phyloP scores from a whole-genome alignment of 2,888 invertebrate species.

The Nasonovia ribisnigri region DNA sequence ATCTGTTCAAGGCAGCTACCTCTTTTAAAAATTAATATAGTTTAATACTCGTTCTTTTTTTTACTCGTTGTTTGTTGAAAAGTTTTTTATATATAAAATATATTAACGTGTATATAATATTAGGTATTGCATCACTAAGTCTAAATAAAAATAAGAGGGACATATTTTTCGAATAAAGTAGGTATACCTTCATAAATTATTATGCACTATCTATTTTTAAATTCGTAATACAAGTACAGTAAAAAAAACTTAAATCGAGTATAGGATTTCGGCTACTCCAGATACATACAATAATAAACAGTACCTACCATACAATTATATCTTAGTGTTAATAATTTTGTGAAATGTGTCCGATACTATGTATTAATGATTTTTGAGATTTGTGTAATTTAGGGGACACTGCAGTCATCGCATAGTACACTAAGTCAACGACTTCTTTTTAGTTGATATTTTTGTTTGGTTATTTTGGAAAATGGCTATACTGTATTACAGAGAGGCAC shows the following conservation, averaged over 20 bases:
- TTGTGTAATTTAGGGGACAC: not conserved
- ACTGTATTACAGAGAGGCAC: not conserved
- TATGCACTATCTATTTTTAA: not conserved
- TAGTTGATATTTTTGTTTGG: not conserved
- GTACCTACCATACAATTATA: not conserved
- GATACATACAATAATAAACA: not conserved
- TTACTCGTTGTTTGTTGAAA: not conserved
- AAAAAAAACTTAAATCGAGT: not conserved
- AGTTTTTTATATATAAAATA: not conserved
- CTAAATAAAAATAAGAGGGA: not conserved
- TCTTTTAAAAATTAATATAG: not conserved
- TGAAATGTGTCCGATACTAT: not conserved
- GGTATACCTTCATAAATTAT: not conserved
- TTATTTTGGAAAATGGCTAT: not conserved
- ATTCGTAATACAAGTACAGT: not conserved
- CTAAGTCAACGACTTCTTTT: not conserved
- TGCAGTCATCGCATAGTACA: not conserved
- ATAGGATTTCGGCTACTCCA: not conserved
- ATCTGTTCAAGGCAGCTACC: constrained; percentile 2
- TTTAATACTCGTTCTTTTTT: not conserved
- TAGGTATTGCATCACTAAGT: too few species aligned
- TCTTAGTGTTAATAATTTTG: not conserved
- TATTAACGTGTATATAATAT: too few species aligned
- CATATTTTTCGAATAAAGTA: not conserved
- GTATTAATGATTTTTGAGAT: not conserved